phyloP scores from a whole-genome alignment of 2,888 invertebrate species.

The Sphinx pinastri region DNA sequence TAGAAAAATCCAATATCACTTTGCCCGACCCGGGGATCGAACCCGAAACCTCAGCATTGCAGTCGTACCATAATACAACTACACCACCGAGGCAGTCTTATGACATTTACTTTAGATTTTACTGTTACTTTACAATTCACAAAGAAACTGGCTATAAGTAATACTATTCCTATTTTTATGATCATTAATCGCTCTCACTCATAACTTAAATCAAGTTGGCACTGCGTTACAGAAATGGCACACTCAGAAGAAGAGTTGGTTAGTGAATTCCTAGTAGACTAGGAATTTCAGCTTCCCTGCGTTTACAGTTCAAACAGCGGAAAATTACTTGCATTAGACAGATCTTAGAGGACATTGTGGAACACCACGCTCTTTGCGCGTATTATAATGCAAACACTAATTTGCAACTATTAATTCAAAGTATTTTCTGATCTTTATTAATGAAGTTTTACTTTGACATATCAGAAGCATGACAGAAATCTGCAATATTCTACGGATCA shows the following conservation, averaged over 20 bases:
- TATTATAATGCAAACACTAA: not conserved
- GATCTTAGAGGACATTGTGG: constrained; percentile 4
- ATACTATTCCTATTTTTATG: not conserved
- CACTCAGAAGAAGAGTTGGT: constrained; percentile 2
- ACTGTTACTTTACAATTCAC: no score
- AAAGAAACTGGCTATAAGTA: not conserved
- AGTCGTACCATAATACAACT: no score
- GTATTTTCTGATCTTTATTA: no score
- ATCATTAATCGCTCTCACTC: not conserved
- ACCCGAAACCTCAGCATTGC: no score
- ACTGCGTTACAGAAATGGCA: constrained; percentile 15
- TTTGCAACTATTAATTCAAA: no score
- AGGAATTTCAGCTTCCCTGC: not conserved
- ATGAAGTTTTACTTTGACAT: no score
- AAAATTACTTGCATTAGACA: constrained; percentile 11
- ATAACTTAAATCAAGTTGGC: not conserved
- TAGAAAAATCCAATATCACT: no score
- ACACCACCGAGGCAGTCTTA: no score
- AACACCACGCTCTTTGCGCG: not conserved
- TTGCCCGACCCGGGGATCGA: no score
- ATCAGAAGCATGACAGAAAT: no score
- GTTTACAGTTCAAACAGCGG: not conserved
- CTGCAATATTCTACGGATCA: no score
- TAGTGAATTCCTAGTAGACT: constrained; percentile 18
- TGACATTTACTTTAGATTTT: no score